Percentiles rank a stretch among this genome's conserved stretches.
phyloP scores from a whole-genome alignment of 2,113 vertebrate genomes.

The Hystrix cristata region DNA sequence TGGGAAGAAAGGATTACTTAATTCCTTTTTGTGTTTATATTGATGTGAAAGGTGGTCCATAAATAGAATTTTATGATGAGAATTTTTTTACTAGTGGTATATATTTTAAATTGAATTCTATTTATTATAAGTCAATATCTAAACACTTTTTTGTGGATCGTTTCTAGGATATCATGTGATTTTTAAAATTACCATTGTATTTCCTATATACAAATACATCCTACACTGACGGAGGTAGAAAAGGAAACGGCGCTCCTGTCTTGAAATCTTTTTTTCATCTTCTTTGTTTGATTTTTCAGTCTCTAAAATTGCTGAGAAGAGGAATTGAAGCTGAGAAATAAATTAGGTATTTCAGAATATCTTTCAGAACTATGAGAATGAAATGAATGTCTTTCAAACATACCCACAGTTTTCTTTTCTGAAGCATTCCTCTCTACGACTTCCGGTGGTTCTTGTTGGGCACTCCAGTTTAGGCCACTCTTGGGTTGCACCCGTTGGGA shows the following conservation, averaged over 20 bases:
- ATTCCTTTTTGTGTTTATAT: conserved; percentile 8
- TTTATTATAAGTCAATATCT: neutral
- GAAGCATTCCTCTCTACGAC: neutral
- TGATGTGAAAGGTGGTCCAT: neutral
- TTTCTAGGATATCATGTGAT: neutral
- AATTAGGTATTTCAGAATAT: conserved; percentile 32
- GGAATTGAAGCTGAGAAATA: neutral
- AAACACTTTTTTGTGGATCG: neutral
- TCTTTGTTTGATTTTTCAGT: neutral
- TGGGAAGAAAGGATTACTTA: neutral
- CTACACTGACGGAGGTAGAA: neutral
- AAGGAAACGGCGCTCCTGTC: neutral
- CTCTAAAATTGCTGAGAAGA: neutral
- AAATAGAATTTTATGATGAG: neutral
- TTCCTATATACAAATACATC: neutral
- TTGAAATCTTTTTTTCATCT: neutral
- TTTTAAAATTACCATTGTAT: neutral
- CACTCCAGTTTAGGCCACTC: neutral
- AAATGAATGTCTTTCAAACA: conserved; percentile 39
- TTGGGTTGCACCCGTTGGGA: neutral
- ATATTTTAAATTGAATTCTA: conserved; percentile 24
- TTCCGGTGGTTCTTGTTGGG: neutral
- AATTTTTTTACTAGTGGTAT: neutral
- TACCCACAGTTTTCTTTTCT: neutral
- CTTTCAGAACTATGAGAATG: neutral